A percentile compares a stretch with the other conserved stretches of the same genome.
phyloP scores from a whole-genome alignment of 2,797 vertebrate species.

The Heteromormyrus szaboi region DNA sequence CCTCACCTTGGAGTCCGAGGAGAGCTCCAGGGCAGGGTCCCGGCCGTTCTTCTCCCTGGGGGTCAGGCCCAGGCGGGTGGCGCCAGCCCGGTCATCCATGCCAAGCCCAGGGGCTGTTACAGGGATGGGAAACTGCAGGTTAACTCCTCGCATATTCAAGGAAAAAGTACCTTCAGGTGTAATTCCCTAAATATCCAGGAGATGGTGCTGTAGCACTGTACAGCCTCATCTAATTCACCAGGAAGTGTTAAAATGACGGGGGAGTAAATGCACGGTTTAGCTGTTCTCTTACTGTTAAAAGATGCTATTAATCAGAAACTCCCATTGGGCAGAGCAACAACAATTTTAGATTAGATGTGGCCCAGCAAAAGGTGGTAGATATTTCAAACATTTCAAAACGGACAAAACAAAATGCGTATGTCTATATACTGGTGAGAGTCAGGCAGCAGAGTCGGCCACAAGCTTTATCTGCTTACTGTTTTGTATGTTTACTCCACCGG shows the following conservation, averaged over 20 bases:
- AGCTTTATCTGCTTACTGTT: background rate
- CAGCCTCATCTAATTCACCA: background rate
- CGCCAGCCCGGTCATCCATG: slow-evolving; percentile 57
- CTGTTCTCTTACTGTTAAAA: background rate
- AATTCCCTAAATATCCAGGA: slow-evolving; percentile 9
- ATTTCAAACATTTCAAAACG: background rate
- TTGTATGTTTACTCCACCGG: background rate
- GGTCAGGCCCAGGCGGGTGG: slow-evolving; percentile 31
- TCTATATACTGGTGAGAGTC: background rate
- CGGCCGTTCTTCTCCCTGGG: slow-evolving; percentile 43
- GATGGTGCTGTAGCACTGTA: background rate
- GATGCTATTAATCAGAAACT: background rate
- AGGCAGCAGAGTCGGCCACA: background rate
- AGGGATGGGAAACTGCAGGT: background rate
- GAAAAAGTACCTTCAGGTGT: background rate
- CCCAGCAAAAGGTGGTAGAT: background rate
- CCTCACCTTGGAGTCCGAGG: slow-evolving; percentile 73
- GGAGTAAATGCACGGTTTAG: background rate
- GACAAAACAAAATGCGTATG: background rate
- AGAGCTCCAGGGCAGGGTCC: slow-evolving; percentile 52
- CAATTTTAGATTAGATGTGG: background rate
- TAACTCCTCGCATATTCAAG: background rate
- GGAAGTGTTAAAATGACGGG: background rate
- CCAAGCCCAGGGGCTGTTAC: slow-evolving; percentile 57
- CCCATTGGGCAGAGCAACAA: background rate